Evolutionary conservation across 2,113 vertebrate genomes (phyloP), one percentile per base, ranked within the genome.

Genomic region (Megaleporinus macrocephalus): DNA sequence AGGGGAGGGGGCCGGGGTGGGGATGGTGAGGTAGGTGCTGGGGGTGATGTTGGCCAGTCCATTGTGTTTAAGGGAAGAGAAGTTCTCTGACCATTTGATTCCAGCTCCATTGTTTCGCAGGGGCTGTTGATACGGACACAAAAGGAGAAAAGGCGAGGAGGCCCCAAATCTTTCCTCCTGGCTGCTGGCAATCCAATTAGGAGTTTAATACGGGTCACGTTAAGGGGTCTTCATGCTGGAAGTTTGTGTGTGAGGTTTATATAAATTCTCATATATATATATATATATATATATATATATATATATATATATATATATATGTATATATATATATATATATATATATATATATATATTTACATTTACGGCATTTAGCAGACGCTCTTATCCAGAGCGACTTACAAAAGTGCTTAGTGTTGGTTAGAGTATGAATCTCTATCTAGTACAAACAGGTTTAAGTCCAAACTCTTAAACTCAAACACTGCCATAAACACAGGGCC

Each of bases 151-250:
- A 93, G 92, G 90, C 93, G 91, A 92, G 16, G 24, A 73, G 57
- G 77, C 89, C 89, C 57, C 93, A 93, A 93, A 91, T 86, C 93
- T 94, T 93, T 92, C 91, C 93, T 93, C 87, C 66, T 83, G 90
- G 92, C 89, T 85, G 78, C 89, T 92, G 92, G 90, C 95, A 96
- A 96, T 98, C 96, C 96, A 97, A 96, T 98, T 97, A 98, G 93
- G 93, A 92, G 90, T 96, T 96, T 94, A 96, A 94, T 95, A 95
- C 95, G 95, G 96, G 96, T 97, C 96, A 96, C 90, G 94, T 95
- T 95, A 95, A 93, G 91, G 94, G 94, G 95, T 94, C 95, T 96
- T 95, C 95, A 93, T 93, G 95, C 95, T 96, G 93, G 92, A 91
- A 91, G 92, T 95, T 71, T 78, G 75, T 82, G 73, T 82, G 53